These are phyloP conservation scores for Regulus satrapa DNA, from an alignment of 2,113 vertebrate genomes.

Conservation along the genomic window DNA sequence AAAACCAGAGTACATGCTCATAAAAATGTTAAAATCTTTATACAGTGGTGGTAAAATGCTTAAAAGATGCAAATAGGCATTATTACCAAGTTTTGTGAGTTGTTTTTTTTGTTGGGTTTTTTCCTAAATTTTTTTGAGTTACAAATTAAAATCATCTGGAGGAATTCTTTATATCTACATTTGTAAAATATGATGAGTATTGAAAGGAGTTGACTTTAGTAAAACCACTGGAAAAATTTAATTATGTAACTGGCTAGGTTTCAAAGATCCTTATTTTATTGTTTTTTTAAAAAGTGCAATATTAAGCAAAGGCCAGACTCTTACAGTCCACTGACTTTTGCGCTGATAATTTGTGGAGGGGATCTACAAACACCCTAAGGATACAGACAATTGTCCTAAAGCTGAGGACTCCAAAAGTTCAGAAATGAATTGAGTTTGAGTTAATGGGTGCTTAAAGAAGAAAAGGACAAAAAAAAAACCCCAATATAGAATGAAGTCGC, in stretches of 20 bases:
- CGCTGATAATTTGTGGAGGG: not conserved
- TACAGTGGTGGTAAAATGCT: not conserved
- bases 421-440: not conserved
- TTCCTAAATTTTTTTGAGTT: not conserved
- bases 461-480: not conserved
- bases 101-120: no score
- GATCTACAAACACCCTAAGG: not conserved
- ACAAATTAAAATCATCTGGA: not conserved
- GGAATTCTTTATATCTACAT: not conserved
- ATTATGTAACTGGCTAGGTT: not conserved
- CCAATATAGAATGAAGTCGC: accelerated
- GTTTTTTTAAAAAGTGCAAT: not conserved
- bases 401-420: not conserved
- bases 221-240: not conserved
- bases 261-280: not conserved
- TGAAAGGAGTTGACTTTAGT: not conserved
- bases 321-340: not conserved
- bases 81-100: not conserved
- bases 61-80: not conserved
- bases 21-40: not conserved
- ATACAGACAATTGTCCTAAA: not conserved
- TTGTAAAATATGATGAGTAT: not conserved
- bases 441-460: not conserved
- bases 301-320: not conserved
- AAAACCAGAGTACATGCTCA: not conserved